Conservation (phyloP, 2,797 vertebrate species). For the Sebastolobus alascanus region DNA sequence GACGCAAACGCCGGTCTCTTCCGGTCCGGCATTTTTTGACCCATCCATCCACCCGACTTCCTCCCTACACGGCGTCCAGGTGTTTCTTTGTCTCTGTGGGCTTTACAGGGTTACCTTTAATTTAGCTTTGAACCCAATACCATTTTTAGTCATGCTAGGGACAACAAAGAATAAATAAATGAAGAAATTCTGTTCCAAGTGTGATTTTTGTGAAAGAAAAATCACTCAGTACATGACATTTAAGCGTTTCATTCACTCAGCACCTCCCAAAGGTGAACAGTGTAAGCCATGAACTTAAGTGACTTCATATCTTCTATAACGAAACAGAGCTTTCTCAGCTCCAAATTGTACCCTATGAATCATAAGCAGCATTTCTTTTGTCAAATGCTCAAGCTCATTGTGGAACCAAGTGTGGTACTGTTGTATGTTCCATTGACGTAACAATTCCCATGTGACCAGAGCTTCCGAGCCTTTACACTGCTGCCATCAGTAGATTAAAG, state of each 20-base stretch:
- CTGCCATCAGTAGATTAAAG: constrained; percentile 20
- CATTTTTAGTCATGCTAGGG: background rate
- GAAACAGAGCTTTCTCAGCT: background rate
- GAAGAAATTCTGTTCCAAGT: background rate
- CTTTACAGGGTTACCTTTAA: background rate
- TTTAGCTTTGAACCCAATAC: background rate
- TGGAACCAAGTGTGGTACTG: background rate
- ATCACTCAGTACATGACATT: background rate
- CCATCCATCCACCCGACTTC: too few species aligned
- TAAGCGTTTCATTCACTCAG: background rate
- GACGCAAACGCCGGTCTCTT: too few species aligned
- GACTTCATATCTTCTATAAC: background rate
- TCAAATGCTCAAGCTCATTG: background rate
- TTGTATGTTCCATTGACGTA: background rate
- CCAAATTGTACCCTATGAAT: background rate
- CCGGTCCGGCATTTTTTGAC: too few species aligned
- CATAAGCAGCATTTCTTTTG: background rate
- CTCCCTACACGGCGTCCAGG: too few species aligned
- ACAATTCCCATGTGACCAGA: constrained; percentile 6
- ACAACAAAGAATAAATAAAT: background rate
- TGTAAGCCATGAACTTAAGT: background rate
- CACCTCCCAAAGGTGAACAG: background rate
- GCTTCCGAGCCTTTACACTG: constrained; percentile 14
- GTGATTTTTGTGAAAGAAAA: background rate
- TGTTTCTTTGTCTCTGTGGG: background rate